These are phyloP conservation scores for Oncorhynchus masou DNA, from an alignment of 2,113 vertebrate genomes.

Conservation along the genomic window DNA sequence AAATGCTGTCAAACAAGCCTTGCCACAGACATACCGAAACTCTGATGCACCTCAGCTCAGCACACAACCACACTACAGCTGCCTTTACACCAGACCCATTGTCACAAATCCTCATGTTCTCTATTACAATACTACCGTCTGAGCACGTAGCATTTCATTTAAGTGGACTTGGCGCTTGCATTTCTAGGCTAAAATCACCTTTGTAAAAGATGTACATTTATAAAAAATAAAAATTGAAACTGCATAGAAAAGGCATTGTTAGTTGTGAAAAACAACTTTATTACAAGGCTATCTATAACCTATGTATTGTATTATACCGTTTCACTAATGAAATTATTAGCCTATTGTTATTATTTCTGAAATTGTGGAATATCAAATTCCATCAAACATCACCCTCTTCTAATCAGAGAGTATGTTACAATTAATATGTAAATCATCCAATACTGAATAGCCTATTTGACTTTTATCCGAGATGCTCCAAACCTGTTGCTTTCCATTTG, in stretches of 20 bases:
- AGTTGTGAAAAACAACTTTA: too few species aligned
- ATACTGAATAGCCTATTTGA: neutral
- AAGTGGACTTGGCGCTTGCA: neutral
- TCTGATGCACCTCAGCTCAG: constrained; percentile 50
- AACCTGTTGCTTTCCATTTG: constrained; percentile 50
- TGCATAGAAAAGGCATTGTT: neutral
- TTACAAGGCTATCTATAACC: too few species aligned
- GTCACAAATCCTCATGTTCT: neutral
- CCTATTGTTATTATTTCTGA: too few species aligned
- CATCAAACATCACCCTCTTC: too few species aligned
- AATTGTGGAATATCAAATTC: too few species aligned
- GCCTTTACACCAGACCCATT: constrained; percentile 4
- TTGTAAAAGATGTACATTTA: neutral
- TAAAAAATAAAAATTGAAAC: neutral
- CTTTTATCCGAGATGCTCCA: constrained; percentile 38
- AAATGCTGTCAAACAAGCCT: constrained; percentile 74
- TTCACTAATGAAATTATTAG: too few species aligned
- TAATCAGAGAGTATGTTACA: too few species aligned
- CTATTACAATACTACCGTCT: neutral
- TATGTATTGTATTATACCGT: too few species aligned
- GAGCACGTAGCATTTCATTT: neutral
- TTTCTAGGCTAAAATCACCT: neutral
- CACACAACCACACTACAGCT: constrained; percentile 20
- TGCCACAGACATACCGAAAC: constrained; percentile 70
- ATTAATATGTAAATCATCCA: neutral